These are phyloP conservation scores for Whitmania pigra DNA, from an alignment of 1,140 invertebrate genomes.

Conservation along the genomic window DNA sequence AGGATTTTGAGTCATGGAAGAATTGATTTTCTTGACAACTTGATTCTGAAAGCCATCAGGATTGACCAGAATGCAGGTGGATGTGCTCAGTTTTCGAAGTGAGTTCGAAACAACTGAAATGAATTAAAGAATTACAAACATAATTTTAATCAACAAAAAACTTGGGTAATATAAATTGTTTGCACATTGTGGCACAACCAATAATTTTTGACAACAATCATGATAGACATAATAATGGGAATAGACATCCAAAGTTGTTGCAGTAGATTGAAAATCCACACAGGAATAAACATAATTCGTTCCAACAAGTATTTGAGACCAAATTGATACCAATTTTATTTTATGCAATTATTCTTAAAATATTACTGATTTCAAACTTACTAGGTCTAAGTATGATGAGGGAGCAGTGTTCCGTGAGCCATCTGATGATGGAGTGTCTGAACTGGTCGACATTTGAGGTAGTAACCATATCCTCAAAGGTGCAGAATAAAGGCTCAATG, in stretches of 20 bases:
- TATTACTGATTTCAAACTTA: neutral
- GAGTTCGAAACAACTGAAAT: constrained; percentile 77
- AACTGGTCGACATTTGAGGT: neutral
- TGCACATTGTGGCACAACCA: neutral
- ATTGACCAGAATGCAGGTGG: constrained; percentile 79
- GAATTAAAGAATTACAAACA: constrained; percentile 14
- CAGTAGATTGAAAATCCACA: too few relatives aligned
- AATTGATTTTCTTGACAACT: neutral
- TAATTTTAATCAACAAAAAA: too few relatives aligned
- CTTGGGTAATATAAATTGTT: too few relatives aligned
- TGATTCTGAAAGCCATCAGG: constrained; percentile 47
- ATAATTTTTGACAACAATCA: neutral
- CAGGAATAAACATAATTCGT: too few relatives aligned
- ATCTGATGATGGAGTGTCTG: neutral
- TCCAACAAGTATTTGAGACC: too few relatives aligned
- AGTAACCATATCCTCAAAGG: neutral
- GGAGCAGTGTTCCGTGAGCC: constrained; percentile 6
- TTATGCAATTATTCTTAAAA: too few relatives aligned
- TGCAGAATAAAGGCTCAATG: constrained; percentile 1
- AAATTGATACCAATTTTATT: too few relatives aligned
- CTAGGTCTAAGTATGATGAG: constrained; percentile 3
- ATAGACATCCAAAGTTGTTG: too few relatives aligned
- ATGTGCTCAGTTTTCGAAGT: constrained; percentile 72
- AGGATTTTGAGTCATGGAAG: neutral
- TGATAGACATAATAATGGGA: neutral